Conservation (phyloP, 1,140 invertebrate genomes). For the Medauroidea extradentata region DNA sequence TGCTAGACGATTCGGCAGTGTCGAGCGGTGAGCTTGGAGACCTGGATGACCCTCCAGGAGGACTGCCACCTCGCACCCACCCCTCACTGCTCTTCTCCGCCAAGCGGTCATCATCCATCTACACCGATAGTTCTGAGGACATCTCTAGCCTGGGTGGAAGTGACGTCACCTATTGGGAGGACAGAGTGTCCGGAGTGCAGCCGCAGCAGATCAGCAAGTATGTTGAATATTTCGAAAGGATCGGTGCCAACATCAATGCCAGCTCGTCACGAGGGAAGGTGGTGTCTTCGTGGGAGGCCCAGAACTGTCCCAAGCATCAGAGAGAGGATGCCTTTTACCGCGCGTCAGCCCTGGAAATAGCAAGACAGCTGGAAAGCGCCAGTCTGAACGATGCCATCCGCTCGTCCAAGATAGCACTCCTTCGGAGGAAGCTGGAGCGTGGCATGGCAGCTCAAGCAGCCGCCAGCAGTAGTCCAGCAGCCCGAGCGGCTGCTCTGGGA, state of each 20-base stretch:
- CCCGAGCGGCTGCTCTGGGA: neutral
- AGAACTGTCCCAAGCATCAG: slow-evolving; percentile 4
- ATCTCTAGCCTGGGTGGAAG: slow-evolving; percentile 72
- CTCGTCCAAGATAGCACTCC: slow-evolving; percentile 35
- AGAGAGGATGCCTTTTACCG: slow-evolving; percentile 5
- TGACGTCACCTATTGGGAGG: slow-evolving; percentile 64
- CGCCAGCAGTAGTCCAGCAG: neutral
- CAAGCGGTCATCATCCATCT: slow-evolving; percentile 74
- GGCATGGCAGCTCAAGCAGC: neutral
- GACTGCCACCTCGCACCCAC: slow-evolving; percentile 6
- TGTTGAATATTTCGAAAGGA: slow-evolving; percentile 82
- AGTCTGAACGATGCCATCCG: slow-evolving; percentile 10
- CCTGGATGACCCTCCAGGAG: slow-evolving; percentile 47
- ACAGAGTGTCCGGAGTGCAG: slow-evolving; percentile 40
- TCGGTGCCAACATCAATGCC: slow-evolving; percentile 34
- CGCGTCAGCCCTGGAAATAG: slow-evolving; percentile 10
- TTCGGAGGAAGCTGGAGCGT: slow-evolving; percentile 31
- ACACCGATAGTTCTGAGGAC: slow-evolving; percentile 82
- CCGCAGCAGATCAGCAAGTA: slow-evolving; percentile 73
- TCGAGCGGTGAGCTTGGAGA: slow-evolving; percentile 30
- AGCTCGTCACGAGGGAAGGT: neutral
- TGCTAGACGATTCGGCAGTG: slow-evolving; percentile 50
- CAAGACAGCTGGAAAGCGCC: slow-evolving; percentile 11
- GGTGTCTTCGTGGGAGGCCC: neutral
- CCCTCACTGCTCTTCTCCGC: slow-evolving; percentile 43